Evolutionary conservation across 2,888 invertebrate species (phyloP), one percentile per base, ranked within the genome.

Genomic region (Lapara coniferarum): DNA sequence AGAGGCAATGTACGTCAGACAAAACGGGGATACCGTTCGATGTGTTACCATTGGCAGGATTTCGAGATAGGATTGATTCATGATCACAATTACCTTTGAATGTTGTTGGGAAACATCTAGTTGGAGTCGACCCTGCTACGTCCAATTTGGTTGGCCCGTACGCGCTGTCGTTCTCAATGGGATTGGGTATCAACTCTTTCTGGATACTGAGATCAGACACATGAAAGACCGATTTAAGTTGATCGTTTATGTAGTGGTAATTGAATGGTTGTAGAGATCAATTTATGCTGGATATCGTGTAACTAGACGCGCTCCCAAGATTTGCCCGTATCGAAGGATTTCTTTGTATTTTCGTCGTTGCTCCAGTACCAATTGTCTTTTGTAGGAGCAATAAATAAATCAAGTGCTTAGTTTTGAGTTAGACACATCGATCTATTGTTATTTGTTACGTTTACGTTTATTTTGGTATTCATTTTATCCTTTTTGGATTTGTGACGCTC

Each of bases 11-110:
- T 78, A 82, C 71, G 70, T 66, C n/a, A 59, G 63, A 76, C 75
- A 75, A 75, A 74, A 72, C 79, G 75, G 79, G 78, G 74, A 71
- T 74, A 72, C 75, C 73, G 77, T 73, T 73, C 76, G 76, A 83
- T 79, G 80, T 77, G 78, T 75, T 74, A 74, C 75, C 81, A 77
- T 81, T 82, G 79, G 79, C 83, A 81, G 83, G 85, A 87, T 88
- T 82, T 83, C 83, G 81, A 84, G 87, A 90, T 88, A 87, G 81
- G 91, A 91, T 91, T 92, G 92, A 93, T 92, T 90, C 90, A 92
- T 90, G 88, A 84, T 87, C 87, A 87, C 91, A 91, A 92, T 92
- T 91, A 92, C 90, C 90, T 91, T 85, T 82, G 83, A 84, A 88
- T 88, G 87, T 88, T 86, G 88, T 87, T 83, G 82, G 84, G 83